Evolutionary conservation across 2,113 vertebrate genomes (phyloP), one percentile per base, ranked within the genome.

Genomic region (Eupsittula cactorum): DNA sequence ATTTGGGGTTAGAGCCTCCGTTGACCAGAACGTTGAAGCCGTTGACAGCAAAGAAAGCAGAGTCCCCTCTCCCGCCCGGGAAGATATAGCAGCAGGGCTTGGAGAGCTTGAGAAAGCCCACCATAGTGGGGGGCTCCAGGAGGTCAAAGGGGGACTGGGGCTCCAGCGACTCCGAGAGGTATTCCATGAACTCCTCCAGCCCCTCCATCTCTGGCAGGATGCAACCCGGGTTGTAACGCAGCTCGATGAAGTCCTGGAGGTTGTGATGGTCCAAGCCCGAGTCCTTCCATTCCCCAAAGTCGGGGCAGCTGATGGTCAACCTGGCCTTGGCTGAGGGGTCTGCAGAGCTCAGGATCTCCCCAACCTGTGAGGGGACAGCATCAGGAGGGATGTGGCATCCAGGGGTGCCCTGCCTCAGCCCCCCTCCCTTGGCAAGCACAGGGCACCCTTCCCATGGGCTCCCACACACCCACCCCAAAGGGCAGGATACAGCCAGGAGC

Each of bases 11-110:
- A 1, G 99, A 99, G 18, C 99, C 99, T 0, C 99, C 99, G 0
- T 99, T 99, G 17, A 99, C 98, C 94, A 99, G 55, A 5, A 99
- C 88, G 1, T 99, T 99, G 94, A 99, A 99, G 7, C 99, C 99
- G 0, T 98, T 99, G 12, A 99, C 98, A 0, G 99, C 98, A 3
- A 99, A 99, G 89, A 99, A 99, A 35, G 99, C 99, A 0, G 98
- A 98, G 60, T 99, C 99, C 0, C 99, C 99, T 10, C 98, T 96
- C 19, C 99, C 99, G 0, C 99, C 99, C 0, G 99, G 99, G 93
- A 99, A 99, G 79, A 99, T 96, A 71, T 99, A 99, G 98, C 99
- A 99, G 98, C 99, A 99, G 4, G 99, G 99, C 44, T 98, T 98
- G 13, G 98, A 99, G 11, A 99, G 98, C 75, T 99, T 99, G 55